Base-by-base conservation (phyloP, 2,888 invertebrate species). In the Mesorhabditis spiculigera region DNA sequence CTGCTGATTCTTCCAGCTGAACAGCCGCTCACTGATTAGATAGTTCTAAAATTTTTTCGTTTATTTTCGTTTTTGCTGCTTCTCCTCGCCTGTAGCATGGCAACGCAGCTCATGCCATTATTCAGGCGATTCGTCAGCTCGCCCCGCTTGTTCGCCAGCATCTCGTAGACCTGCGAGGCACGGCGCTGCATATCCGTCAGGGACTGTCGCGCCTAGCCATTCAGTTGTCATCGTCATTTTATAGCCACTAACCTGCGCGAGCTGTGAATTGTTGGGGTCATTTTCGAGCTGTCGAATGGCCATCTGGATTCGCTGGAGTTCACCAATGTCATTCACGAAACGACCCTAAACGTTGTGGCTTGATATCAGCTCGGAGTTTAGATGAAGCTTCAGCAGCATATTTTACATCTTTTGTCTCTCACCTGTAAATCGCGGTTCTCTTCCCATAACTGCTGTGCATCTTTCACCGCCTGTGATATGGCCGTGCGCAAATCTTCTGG, bases 1-100 rank as follows among this genome's bases (percentile, higher is more conserved):
- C 70, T 86, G 86, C 4, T 77, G 73, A 68, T 82, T 82, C 66
- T 86, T 86, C 86, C 86, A 86, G n/a, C 83, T 81, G 63, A 80
- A 75, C 43, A 86, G 73, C 41, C 81, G 75, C 28, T 82, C 81
- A 43, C 72, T 71, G 66, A 86, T 85, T 61, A 86, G 73, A 65
- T 82, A 78, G 58, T 78, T 78, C 76, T 86, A 82, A 8, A 83
- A 73, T 66, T 70, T 71, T 16, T 50, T 50, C 50, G 50, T 13
- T 10, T 50, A 13, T 50, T 2, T n/a, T 13, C 0, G n/a, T 50
- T 50, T 50, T 10, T 50, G 8, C 10, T 42, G 13, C 4, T 16
- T 5, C 42, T 44, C 41, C 65, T 43, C n/a, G 76, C 79, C 74
- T 79, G 78, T 43, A 78, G 63, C 66, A 78, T 71, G 63, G 75